Evolutionary conservation across 1,140 invertebrate genomes (phyloP).

Genomic region (Philotrypesis tridentata): DNA sequence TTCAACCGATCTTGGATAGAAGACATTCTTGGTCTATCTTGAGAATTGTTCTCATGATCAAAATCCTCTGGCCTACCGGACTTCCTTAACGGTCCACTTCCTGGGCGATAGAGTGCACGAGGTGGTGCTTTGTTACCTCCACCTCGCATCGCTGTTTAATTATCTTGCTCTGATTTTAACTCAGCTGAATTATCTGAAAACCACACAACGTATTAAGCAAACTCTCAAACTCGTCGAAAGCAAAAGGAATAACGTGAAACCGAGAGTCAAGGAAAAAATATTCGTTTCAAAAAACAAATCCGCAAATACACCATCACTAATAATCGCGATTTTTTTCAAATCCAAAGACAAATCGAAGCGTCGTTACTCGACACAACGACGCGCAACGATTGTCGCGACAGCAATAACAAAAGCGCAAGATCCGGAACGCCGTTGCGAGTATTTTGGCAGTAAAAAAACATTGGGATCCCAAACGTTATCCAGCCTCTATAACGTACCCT

Average conservation of each 20-base stretch:
- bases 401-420: conserved; percentile 1
- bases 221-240: background rate
- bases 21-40: conserved; percentile 60
- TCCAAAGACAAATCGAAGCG: background rate
- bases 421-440: background rate
- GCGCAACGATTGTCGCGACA: background rate
- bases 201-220: background rate
- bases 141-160: conserved; percentile 62
- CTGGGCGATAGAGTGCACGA: conserved; percentile 77
- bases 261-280: background rate
- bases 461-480: conserved; percentile 30
- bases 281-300: conserved; percentile 34
- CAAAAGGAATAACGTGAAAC: background rate
- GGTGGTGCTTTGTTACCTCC: conserved; percentile 67
- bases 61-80: conserved; percentile 73
- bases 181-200: conserved; percentile 52
- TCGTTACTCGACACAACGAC: background rate
- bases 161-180: conserved; percentile 60
- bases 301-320: background rate
- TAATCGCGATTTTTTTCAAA: background rate
- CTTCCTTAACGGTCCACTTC: conserved; percentile 77
- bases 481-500: conserved; percentile 8
- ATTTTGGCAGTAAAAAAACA: conserved; percentile 45
- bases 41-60: conserved; percentile 68
- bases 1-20: conserved; percentile 67